Base-by-base conservation (phyloP, 2,113 vertebrate species). In the Pterocles orientalis region DNA sequence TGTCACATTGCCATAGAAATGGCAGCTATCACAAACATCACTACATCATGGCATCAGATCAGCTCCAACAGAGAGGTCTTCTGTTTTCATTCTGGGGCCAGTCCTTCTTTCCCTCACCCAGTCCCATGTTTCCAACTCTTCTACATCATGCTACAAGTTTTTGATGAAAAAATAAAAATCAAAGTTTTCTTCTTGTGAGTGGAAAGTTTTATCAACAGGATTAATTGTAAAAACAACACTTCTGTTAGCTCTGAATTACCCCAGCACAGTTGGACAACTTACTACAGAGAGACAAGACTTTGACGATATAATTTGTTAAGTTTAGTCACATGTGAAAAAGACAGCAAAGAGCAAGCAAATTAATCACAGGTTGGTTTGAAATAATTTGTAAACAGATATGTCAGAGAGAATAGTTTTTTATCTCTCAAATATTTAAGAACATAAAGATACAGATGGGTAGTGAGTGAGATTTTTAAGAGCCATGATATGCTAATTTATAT, bases 391-490 rank as follows among this genome's bases (percentile, higher is more conserved):
- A 94, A 81, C 17, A 92, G 25, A 20, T 88, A 68, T 89, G 80
- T 28, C 20, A 50, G 56, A 75, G 28, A 82, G 18, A 19, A 76
- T 47, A 48, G 12, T 14, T 41, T 28, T 69, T 87, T 75, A 80
- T 81, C 7, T 25, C 39, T 89, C 69, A 76, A 71, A 68, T 87
- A 91, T 82, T 94, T 94, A 62, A 69, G 58, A 82, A 26, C 51
- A 34, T 92, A 66, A 88, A 80, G 82, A n/a, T 81, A 83, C 92
- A 95, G 92, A 92, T 96, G 90, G 88, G 71, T 93, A 60, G 93
- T 94, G 79, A 82, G 90, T 94, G 94, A 90, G 72, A 75, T 84
- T 93, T 96, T 90, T 81, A 88, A 92, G 36, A 91, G 70, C n/a
- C 50, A 16, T 12, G 29, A 4, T 75, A 62, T 56, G 10, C 31